phyloP scores from a whole-genome alignment of 2,113 vertebrate genomes.

The Pogonocichla stellata region DNA sequence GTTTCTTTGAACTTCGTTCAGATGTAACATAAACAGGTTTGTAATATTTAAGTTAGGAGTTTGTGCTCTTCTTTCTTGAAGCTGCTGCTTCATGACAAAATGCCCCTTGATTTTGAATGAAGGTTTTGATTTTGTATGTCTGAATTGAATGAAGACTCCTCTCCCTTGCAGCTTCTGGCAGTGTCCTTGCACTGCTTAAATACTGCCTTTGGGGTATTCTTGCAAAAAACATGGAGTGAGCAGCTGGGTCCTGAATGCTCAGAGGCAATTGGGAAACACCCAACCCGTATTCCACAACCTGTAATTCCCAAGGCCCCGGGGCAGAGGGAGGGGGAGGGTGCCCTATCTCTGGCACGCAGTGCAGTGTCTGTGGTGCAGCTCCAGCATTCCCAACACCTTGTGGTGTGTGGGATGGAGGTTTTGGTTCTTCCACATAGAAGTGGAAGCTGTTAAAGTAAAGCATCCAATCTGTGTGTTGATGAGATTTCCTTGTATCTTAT shows the following conservation, averaged over 20 bases:
- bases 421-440: neutral
- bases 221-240: neutral
- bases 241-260: neutral
- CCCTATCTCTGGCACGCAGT: rapidly evolving
- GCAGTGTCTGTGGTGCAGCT: neutral
- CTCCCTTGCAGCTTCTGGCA: neutral
- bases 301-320: rapidly evolving
- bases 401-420: rapidly evolving
- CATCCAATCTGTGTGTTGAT: neutral
- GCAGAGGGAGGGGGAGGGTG: neutral
- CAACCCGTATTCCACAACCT: rapidly evolving
- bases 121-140: neutral
- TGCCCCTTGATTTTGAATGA: neutral
- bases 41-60: neutral
- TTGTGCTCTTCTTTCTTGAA: neutral
- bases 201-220: neutral
- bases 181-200: neutral
- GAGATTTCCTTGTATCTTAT: neutral
- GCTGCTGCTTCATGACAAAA: neutral
- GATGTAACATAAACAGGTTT: neutral
- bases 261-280: rapidly evolving
- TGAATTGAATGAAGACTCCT: neutral
- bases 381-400: rapidly evolving
- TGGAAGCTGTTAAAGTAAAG: neutral
- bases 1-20: neutral